Conservation (phyloP, 2,888 invertebrate genomes). For the Mellilla xanthometata region DNA sequence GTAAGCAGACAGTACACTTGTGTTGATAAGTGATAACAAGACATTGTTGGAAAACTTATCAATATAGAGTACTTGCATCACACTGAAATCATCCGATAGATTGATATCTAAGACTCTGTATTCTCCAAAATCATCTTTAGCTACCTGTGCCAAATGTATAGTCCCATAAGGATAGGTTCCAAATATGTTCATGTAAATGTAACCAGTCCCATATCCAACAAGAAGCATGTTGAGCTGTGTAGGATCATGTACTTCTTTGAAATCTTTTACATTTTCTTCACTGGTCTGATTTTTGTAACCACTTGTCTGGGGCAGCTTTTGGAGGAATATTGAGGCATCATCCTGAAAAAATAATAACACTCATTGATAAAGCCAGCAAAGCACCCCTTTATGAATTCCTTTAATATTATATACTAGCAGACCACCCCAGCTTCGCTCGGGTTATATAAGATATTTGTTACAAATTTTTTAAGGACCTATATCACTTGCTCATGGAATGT, state of each 20-base stretch:
- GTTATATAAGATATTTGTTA: too few relatives aligned
- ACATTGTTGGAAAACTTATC: constrained; percentile 76
- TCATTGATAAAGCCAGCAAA: too few relatives aligned
- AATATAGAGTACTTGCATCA: constrained; percentile 85
- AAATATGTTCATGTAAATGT: constrained; percentile 89
- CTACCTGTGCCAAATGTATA: constrained; percentile 82
- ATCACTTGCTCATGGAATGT: too few relatives aligned
- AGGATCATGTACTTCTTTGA: constrained; percentile 84
- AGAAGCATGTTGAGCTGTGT: constrained; percentile 88
- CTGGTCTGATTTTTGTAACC: constrained; percentile 75
- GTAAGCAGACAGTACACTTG: constrained; percentile 85
- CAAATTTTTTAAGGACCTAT: too few relatives aligned
- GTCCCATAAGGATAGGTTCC: constrained; percentile 92
- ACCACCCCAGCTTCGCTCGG: too few relatives aligned
- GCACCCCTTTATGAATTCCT: too few relatives aligned
- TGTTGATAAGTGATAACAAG: constrained; percentile 75
- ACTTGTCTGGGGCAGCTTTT: constrained; percentile 79
- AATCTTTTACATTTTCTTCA: constrained; percentile 82
- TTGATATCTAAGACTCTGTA: constrained; percentile 85
- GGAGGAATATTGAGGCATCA: constrained; percentile 79
- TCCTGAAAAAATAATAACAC: constrained; percentile 48
- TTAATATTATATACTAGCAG: too few relatives aligned
- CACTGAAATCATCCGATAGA: constrained; percentile 87
- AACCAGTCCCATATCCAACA: constrained; percentile 89
- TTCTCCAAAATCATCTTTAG: constrained; percentile 79